phyloP scores from a whole-genome alignment of 2,113 vertebrate genomes.

The Collichthys lucidus region DNA sequence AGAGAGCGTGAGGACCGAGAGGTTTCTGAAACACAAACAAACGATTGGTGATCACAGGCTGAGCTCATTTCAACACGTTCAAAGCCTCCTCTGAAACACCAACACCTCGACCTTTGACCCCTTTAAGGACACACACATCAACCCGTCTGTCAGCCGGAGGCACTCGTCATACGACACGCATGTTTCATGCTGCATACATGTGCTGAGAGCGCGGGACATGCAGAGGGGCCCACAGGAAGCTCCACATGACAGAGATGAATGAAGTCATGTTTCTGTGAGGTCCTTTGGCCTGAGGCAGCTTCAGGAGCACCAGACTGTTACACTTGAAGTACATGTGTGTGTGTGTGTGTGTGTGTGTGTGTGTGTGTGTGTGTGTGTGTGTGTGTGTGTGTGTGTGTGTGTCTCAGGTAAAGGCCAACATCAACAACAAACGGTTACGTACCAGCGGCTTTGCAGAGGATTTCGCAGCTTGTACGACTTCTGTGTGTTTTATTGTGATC shows the following conservation, averaged over 20 bases:
- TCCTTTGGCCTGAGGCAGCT: no score
- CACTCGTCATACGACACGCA: not conserved
- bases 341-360: no score
- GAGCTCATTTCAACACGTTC: not conserved
- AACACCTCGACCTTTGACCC: constrained; percentile 5
- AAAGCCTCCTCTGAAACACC: not conserved
- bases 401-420: no score
- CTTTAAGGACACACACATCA: not conserved
- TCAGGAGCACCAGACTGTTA: no score
- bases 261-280: not conserved
- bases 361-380: no score
- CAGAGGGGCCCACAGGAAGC: not conserved
- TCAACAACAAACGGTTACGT: not conserved
- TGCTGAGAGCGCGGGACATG: not conserved
- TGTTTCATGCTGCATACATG: not conserved
- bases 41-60: no score
- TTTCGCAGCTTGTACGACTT: constrained; percentile 65
- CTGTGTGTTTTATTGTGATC: constrained; percentile 73
- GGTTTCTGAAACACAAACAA: constrained; percentile 73
- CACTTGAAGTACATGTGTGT: no score
- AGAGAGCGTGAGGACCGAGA: constrained; percentile 47
- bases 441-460: constrained; percentile 54
- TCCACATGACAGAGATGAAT: not conserved
- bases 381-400: no score
- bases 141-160: not conserved